Evolutionary conservation across 37 sponge, comb jelly and placozoan genomes (phyloP).

Genomic region (Bolinopsis microptera): DNA sequence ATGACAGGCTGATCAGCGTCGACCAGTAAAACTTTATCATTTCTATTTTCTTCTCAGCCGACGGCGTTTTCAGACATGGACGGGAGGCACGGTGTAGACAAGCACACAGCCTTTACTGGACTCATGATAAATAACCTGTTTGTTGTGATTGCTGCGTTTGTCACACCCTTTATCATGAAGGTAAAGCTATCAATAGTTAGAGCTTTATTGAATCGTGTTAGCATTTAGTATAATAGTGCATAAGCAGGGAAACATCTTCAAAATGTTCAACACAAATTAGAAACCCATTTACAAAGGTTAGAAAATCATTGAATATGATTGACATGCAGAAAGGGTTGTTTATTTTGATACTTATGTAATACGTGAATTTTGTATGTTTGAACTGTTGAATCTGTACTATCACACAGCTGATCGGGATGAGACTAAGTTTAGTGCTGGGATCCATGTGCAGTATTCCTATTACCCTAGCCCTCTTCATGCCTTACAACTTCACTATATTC

Average conservation of each 20-base stretch:
- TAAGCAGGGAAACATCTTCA: too few species aligned
- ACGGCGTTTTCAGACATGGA: constrained; percentile 5
- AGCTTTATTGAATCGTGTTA: too few species aligned
- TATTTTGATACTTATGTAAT: too few species aligned
- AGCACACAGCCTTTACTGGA: constrained; percentile 18
- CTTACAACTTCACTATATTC: background rate
- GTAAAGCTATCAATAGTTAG: too few species aligned
- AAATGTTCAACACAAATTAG: too few species aligned
- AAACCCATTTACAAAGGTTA: too few species aligned
- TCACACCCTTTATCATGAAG: background rate
- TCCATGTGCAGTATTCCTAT: constrained; percentile 18
- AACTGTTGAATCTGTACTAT: too few species aligned
- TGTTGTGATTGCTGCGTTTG: constrained; percentile 29
- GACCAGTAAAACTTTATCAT: background rate
- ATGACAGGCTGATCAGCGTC: too few species aligned
- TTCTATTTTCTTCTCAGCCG: background rate
- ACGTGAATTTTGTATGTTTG: too few species aligned
- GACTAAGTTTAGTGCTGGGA: constrained; percentile 3
- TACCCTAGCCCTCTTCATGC: background rate
- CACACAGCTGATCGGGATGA: background rate
- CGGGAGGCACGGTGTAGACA: background rate
- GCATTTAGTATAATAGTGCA: too few species aligned
- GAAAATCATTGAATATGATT: too few species aligned
- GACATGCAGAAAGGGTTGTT: too few species aligned
- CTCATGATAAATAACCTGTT: background rate